A percentile compares a stretch with the other conserved stretches of the same genome.
Evolutionary conservation across 2,797 vertebrate species (phyloP).

Genomic region (Dicrostonyx torquatus): DNA sequence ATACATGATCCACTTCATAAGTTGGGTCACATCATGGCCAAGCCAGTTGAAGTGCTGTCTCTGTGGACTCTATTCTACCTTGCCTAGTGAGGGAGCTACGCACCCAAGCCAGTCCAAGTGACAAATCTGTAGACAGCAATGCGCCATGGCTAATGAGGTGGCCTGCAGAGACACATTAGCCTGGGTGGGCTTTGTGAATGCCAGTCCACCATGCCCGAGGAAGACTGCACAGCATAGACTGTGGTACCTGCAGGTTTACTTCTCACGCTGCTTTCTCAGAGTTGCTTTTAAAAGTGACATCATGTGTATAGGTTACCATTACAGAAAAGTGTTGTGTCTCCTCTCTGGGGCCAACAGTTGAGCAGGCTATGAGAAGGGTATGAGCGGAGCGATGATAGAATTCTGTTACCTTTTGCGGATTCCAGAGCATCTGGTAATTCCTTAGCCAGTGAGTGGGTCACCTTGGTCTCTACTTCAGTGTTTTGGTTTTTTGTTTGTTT

Average conservation of each 20-base stretch:
- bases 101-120: not conserved
- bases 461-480: not conserved
- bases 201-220: not conserved
- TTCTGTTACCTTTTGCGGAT: not conserved
- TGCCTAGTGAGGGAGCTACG: not conserved
- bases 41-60: not conserved
- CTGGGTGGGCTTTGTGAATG: not conserved
- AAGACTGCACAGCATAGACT: not conserved
- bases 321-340: not conserved
- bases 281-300: not conserved
- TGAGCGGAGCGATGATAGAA: not conserved
- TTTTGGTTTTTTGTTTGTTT: not conserved
- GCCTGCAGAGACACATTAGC: not conserved
- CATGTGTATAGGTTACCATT: not conserved
- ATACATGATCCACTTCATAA: not conserved
- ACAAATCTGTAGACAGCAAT: not conserved
- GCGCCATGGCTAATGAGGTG: not conserved
- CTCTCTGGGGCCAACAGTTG: not conserved
- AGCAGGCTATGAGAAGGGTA: not conserved
- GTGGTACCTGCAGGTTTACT: not conserved
- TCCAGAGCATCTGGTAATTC: not conserved
- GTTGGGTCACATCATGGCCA: not conserved
- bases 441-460: not conserved
- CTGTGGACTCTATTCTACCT: not conserved
- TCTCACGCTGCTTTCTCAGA: not conserved